Percentiles rank a stretch among this genome's conserved stretches.
These are phyloP conservation scores for Tauraco hartlaubi DNA, from an alignment of 2,797 vertebrate species.

Conservation along the genomic window DNA sequence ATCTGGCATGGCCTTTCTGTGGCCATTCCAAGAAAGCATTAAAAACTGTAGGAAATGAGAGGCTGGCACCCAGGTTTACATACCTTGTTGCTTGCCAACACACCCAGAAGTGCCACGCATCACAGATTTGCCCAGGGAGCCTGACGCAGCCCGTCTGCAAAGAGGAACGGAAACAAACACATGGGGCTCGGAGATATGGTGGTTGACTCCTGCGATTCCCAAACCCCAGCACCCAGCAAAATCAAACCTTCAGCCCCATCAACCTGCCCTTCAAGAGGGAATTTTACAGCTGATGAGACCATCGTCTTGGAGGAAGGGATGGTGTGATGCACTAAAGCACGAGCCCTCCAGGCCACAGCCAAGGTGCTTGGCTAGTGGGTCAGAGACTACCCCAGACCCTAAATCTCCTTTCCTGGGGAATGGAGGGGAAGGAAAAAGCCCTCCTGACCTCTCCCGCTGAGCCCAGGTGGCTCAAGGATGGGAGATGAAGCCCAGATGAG, in stretches of 20 bases:
- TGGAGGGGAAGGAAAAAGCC: neutral
- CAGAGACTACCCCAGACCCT: fast-evolving
- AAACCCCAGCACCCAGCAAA: neutral
- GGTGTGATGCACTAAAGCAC: neutral
- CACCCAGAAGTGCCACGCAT: neutral
- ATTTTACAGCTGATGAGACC: fast-evolving
- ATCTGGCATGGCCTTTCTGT: fast-evolving
- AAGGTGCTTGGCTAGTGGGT: neutral
- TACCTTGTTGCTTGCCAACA: neutral
- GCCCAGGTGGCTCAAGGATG: fast-evolving
- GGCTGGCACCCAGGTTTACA: neutral
- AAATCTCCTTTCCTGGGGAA: neutral
- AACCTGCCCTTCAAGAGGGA: fast-evolving
- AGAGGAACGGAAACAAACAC: neutral
- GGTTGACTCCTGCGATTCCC: neutral
- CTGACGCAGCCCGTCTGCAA: neutral
- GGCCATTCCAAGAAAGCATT: neutral
- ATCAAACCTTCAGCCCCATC: neutral
- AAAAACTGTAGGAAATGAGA: neutral
- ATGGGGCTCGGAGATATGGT: neutral
- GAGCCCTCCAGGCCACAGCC: fast-evolving
- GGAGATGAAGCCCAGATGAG: neutral
- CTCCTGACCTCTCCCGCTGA: neutral
- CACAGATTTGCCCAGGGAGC: constrained; percentile 3
- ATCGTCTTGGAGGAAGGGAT: fast-evolving